Conservation (phyloP, 2,888 invertebrate species). For the Apantesis nais region DNA sequence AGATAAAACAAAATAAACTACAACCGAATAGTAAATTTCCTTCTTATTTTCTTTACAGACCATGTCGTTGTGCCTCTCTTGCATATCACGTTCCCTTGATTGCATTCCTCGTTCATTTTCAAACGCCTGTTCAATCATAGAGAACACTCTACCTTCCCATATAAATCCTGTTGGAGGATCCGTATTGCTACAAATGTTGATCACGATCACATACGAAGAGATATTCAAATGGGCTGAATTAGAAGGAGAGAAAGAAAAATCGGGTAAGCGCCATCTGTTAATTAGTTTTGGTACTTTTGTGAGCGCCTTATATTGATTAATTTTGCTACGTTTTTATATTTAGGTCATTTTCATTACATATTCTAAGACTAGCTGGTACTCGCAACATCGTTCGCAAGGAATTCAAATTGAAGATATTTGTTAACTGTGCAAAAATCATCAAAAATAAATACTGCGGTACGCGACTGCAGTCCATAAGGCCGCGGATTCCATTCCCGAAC, state of each 20-base stretch:
- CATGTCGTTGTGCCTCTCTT: slow-evolving; percentile 90
- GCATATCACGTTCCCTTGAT: slow-evolving; percentile 88
- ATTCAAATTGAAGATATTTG: too few species aligned
- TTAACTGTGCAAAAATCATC: too few species aligned
- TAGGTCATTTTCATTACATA: slow-evolving; percentile 22
- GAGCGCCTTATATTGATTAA: slow-evolving; percentile 24
- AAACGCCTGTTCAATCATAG: slow-evolving; percentile 86
- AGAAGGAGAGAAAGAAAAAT: slow-evolving; percentile 67
- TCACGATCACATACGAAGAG: slow-evolving; percentile 89
- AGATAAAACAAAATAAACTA: background rate
- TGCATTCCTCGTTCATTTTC: slow-evolving; percentile 87
- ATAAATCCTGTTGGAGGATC: slow-evolving; percentile 89
- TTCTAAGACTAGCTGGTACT: too few species aligned
- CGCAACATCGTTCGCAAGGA: too few species aligned
- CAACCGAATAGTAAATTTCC: background rate
- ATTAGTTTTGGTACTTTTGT: slow-evolving; percentile 43
- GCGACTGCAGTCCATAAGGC: too few species aligned
- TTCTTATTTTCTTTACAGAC: slow-evolving; percentile 68
- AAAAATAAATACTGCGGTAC: too few species aligned
- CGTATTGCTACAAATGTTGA: slow-evolving; percentile 89
- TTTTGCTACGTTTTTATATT: background rate
- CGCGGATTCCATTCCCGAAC: too few species aligned
- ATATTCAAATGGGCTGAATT: slow-evolving; percentile 82
- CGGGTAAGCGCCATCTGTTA: slow-evolving; percentile 53
- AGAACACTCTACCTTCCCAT: slow-evolving; percentile 89